Conservation (phyloP, 2,113 vertebrate genomes). For the Zosterops japonicus region DNA sequence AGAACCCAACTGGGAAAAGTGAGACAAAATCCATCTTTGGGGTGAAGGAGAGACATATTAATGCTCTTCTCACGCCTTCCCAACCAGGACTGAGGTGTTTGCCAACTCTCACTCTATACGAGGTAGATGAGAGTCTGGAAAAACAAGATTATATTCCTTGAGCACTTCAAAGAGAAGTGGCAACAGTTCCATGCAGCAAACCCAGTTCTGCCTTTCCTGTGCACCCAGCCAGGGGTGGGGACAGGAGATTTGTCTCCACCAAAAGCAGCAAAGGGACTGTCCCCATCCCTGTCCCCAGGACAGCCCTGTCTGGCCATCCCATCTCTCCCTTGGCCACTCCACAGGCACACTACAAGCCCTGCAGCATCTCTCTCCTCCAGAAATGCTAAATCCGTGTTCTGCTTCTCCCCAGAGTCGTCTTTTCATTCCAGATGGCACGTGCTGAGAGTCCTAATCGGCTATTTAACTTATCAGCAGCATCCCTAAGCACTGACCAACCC, state of each 20-base stretch:
- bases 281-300: rapidly evolving
- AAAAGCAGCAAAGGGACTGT: background rate
- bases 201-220: background rate
- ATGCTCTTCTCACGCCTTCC: background rate
- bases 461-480: background rate
- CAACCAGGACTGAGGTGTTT: background rate
- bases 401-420: background rate
- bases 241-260: rapidly evolving
- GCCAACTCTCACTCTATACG: background rate
- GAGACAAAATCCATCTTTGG: background rate
- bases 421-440: background rate
- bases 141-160: slow-evolving; percentile 31
- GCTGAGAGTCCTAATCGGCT: background rate
- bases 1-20: background rate
- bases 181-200: background rate
- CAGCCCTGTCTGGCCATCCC: background rate
- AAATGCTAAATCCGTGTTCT: background rate
- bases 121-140: slow-evolving; percentile 23
- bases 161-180: background rate
- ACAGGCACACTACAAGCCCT: background rate
- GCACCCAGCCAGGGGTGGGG: background rate
- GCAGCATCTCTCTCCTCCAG: background rate
- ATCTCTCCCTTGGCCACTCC: background rate
- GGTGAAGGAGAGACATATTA: background rate
- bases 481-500: background rate